Evolutionary conservation across 1,140 invertebrate species (phyloP), one percentile per base, ranked within the genome.

Genomic region (Brachionus angularis): DNA sequence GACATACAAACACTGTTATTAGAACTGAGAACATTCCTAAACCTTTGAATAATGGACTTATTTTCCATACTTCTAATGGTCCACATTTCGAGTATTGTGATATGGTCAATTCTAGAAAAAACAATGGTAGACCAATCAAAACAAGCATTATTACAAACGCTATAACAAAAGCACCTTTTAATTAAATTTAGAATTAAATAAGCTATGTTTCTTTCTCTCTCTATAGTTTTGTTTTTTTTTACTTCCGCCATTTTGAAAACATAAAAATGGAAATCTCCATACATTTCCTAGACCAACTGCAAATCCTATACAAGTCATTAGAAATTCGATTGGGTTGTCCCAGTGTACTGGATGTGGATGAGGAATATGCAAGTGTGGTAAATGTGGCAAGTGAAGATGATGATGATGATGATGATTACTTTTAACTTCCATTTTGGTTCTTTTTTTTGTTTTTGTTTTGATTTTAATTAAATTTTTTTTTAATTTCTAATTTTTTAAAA

Each of bases 211-310:
- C 33, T 44, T 44, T 33, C 8, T 29, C n/a, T n/a, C n/a, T 23
- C 8, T 39, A 25, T 58, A 8, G 5, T 2, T 8, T 36, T n/a
- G 10, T 42, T 72, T 69, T 69, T 25, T 39, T 25, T 46, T 64
- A 83, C 91, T 91, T 81, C 92, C 92, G 53, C 93, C 93, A 81
- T 96, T 94, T 78, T 91, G 89, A 82, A 94, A 92, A 77, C 91
- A 93, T 61, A 95, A 82, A 78, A 93, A 95, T 8, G 93, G 93
- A 84, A 96, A 96, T 76, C 92, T 85, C 93, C 91, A 95, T 50
- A 95, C 92, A 79, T 94, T 94, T 18, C 91, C 91, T 16, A 95
- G 85, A 0, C 84, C 84, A 0, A 85, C 84, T 16, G 83, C 82
- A 72, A 80, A 82, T 14, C 82, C 62, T 12, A 67, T 67, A 31